phyloP scores from a whole-genome alignment of 2,888 invertebrate genomes.

The Boloria selene region DNA sequence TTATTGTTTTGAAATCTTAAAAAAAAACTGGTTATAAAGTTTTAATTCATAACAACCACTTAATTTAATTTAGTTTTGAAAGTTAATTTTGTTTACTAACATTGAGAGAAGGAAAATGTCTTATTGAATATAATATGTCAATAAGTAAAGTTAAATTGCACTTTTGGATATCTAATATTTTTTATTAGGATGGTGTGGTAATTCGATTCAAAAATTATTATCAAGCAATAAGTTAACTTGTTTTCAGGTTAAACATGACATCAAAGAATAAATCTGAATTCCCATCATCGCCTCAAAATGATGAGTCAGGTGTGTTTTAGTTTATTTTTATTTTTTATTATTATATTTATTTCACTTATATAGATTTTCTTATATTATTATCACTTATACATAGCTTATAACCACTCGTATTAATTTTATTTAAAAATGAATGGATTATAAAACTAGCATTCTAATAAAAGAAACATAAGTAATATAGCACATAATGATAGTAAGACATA shows the following conservation, averaged over 20 bases:
- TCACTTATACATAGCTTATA: background rate
- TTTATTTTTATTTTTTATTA: constrained; percentile 39
- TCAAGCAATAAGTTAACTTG: constrained; percentile 52
- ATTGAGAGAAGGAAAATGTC: background rate
- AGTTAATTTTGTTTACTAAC: constrained; percentile 13
- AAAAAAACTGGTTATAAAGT: background rate
- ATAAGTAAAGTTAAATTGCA: too few species aligned
- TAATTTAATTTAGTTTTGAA: background rate
- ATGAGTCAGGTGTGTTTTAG: constrained; percentile 73
- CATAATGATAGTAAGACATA: too few species aligned
- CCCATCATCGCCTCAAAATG: constrained; percentile 66
- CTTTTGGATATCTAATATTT: background rate
- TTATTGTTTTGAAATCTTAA: background rate
- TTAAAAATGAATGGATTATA: too few species aligned
- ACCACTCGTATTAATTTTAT: too few species aligned
- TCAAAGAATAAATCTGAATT: constrained; percentile 70
- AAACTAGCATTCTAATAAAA: too few species aligned
- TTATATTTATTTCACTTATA: constrained; percentile 17
- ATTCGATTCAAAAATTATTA: constrained; percentile 5
- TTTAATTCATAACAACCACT: background rate
- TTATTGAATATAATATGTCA: too few species aligned
- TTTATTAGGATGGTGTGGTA: constrained; percentile 13
- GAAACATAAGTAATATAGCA: too few species aligned
- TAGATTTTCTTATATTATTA: background rate
- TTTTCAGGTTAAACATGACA: constrained; percentile 78